phyloP scores from a whole-genome alignment of 2,888 invertebrate species.

The Hetaerina titia region DNA sequence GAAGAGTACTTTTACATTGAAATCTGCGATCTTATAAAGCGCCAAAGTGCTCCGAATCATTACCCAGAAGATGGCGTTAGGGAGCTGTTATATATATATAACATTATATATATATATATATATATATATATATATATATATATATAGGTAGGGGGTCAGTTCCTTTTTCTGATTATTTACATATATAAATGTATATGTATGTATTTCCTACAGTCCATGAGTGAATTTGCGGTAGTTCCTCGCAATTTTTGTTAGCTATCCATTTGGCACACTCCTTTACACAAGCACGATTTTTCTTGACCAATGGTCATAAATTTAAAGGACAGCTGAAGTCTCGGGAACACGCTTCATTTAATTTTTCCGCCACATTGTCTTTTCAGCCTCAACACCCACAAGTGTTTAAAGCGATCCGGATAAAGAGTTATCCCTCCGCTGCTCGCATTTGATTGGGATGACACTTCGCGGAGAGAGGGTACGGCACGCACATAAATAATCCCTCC shows the following conservation, averaged over 20 bases:
- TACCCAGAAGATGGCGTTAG: too few species aligned
- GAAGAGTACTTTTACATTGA: too few species aligned
- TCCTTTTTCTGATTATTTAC: too few species aligned
- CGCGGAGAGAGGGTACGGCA: not conserved
- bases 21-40: too few species aligned
- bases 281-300: not conserved
- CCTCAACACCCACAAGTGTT: not conserved
- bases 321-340: not conserved
- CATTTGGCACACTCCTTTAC: not conserved
- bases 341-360: not conserved
- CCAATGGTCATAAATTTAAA: not conserved
- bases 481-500: constrained; percentile 12
- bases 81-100: too few species aligned
- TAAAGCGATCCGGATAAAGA: not conserved
- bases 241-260: not conserved
- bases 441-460: constrained; percentile 2
- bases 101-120: too few species aligned
- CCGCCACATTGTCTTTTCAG: not conserved
- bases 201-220: too few species aligned
- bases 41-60: too few species aligned
- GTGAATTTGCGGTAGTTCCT: not conserved
- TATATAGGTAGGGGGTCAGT: too few species aligned
- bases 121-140: too few species aligned
- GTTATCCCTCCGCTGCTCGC: not conserved
- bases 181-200: too few species aligned